Conservation (phyloP, 1,140 invertebrate species). For the honey bee (Apis mellifera) region Amel_HAv3.1 CM009932.2:13442501-13443000, state of each 20-base stretch:
- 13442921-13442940: conserved; percentile 6
- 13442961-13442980: neutral
- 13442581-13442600: no score
- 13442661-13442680: neutral
- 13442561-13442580: neutral
- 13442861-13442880: neutral
- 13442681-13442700: neutral
- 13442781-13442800: neutral
- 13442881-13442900: conserved; percentile 26
- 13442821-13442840: neutral
- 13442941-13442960: neutral
- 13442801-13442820: neutral
- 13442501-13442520: neutral
- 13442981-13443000: neutral
- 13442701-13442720: neutral
- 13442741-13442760: neutral
- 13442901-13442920: neutral
- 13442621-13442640: no score
- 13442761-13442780: neutral
- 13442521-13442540: neutral
- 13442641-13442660: neutral
- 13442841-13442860: neutral
- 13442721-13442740: neutral
- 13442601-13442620: neutral
- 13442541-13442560: neutral